These are phyloP conservation scores for Chamaedrilus cognettii DNA, from an alignment of 2,888 invertebrate species.

Conservation along the genomic window DNA sequence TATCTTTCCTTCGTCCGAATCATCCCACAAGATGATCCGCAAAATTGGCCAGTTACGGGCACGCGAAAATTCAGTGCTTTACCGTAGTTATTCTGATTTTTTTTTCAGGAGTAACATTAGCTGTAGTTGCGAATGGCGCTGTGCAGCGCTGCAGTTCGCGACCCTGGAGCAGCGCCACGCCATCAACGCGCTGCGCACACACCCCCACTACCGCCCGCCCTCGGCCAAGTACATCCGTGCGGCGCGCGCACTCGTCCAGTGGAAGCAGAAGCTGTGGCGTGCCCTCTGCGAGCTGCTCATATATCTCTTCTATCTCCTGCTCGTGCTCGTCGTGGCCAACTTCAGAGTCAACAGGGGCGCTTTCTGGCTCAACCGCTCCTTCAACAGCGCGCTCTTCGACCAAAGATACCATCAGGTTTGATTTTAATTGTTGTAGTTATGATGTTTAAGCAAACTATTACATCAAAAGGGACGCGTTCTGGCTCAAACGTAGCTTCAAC, in stretches of 20 bases:
- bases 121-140: too few species aligned
- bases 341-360: not conserved
- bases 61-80: too few species aligned
- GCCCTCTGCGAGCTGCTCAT: slow-evolving; percentile 1
- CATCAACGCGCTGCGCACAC: not conserved
- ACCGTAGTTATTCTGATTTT: too few species aligned
- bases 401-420: not conserved
- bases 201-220: slow-evolving; percentile 6
- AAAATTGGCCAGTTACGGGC: too few species aligned
- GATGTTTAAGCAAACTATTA: not conserved
- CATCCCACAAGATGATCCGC: too few species aligned
- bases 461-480: not conserved
- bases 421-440: not conserved
- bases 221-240: not conserved
- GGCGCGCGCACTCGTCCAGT: not conserved
- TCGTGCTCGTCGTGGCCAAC: not conserved
- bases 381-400: not conserved
- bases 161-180: not conserved
- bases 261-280: not conserved
- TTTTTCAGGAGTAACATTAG: too few species aligned
- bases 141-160: not conserved
- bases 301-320: not conserved
- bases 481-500: too few species aligned
- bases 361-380: slow-evolving; percentile 1
- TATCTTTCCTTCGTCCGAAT: too few species aligned